Evolutionary conservation across 1,140 invertebrate species (phyloP), one percentile per base, ranked within the genome.

Genomic region (Leptoteleia sp.): DNA sequence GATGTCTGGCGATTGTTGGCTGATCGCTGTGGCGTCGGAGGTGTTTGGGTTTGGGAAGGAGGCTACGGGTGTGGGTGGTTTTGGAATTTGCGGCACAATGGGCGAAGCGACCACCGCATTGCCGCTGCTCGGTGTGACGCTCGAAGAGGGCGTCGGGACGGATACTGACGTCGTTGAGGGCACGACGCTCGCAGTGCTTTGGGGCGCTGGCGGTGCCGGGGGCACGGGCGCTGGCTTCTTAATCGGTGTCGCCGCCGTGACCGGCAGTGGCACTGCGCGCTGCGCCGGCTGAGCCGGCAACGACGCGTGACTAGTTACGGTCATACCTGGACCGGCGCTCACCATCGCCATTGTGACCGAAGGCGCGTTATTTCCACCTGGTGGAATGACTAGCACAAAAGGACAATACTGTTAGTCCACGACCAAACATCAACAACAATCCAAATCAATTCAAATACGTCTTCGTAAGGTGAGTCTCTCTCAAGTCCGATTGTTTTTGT

Each of bases 221-320:
- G 54, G 9, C 25, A 48, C 27, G 3, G 42, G n/a, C 6, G 38
- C 83, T 79, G 83, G 70, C 55, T 89, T 89, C 76, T 89, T 88
- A 22, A 83, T 79, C 31, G 89, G 87, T 7, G 88, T 86, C 4
- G 88, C 86, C 31, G 89, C 86, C 8, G 87, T 87, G 4, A 88
- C 86, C n/a, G 90, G 83, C 9, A 40, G 65, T 15, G 65, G 52
- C 42, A 84, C 83, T 1, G 89, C 87, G 64, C 90, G 81, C 6
- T 88, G 81, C 12, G 89, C 33, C 43, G 57, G 88, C 70, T 91
- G 90, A 4, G 88, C 88, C 29, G 90, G 89, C 82, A 91, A 87
- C 33, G 88, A 86, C 3, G 84, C 62, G 54, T 90, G 90, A 85
- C 87, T 89, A 33, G 90, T 87, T 17, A 90, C 83, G 61, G 85